These are phyloP conservation scores for Agrochola lychnidis DNA, from an alignment of 2,888 invertebrate genomes.

Conservation along the genomic window DNA sequence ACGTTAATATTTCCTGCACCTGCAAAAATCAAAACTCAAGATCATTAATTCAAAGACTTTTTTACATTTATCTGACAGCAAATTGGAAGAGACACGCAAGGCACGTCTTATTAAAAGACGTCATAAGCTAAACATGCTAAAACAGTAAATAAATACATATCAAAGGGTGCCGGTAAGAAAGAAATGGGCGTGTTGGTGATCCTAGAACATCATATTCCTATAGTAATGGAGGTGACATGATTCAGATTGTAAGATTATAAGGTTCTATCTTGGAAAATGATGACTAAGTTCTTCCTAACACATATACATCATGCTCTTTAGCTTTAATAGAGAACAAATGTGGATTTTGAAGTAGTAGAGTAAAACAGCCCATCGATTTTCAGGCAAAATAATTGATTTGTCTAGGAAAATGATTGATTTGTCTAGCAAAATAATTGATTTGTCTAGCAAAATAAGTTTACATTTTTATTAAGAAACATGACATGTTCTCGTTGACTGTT, in stretches of 20 bases:
- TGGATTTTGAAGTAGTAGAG: conserved; percentile 56
- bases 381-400: not conserved
- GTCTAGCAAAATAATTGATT: too few relatives aligned
- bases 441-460: not conserved
- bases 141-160: conserved; percentile 71
- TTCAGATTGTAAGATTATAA: conserved; percentile 55
- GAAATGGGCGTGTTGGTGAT: conserved; percentile 77
- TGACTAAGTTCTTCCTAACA: conserved; percentile 75
- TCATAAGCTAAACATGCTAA: conserved; percentile 80
- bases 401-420: too few relatives aligned
- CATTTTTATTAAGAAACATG: not conserved
- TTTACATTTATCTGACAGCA: conserved; percentile 34
- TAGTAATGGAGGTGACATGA: conserved; percentile 63
- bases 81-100: conserved; percentile 56
- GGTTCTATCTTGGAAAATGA: conserved; percentile 64
- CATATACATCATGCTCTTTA: conserved; percentile 87
- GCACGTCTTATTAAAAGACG: conserved; percentile 57
- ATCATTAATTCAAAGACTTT: conserved; percentile 33
- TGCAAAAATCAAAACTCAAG: conserved; percentile 60
- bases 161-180: conserved; percentile 80
- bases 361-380: conserved; percentile 49
- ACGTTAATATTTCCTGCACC: conserved; percentile 54
- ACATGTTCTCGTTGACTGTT: conserved; percentile 45
- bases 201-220: conserved; percentile 64
- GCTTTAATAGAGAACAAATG: conserved; percentile 61